Percentiles rank a stretch among this genome's conserved stretches.
Conservation (phyloP, 2,888 invertebrate genomes). For the Eristalis intricaria region DNA sequence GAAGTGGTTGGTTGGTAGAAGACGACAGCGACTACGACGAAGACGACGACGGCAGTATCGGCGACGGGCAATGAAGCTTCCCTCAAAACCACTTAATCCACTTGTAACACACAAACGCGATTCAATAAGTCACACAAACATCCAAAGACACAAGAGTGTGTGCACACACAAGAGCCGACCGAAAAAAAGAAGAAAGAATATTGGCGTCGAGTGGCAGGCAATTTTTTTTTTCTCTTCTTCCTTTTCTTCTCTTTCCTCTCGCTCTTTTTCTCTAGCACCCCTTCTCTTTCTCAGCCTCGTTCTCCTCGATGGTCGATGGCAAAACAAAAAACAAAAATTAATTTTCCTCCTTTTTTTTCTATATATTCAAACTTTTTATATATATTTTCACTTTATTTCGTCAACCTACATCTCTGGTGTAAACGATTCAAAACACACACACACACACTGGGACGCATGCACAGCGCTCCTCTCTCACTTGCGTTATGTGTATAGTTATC, state of each 20-base stretch:
- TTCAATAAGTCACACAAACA: conserved; percentile 68
- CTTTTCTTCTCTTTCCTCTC: conserved; percentile 18
- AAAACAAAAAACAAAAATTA: conserved; percentile 7
- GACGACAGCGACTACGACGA: conserved; percentile 17
- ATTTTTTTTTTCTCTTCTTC: conserved; percentile 42
- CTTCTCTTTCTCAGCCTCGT: neutral
- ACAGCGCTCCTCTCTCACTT: conserved; percentile 13
- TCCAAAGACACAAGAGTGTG: conserved; percentile 9
- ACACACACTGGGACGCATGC: neutral
- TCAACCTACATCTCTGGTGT: conserved; percentile 54
- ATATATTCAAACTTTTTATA: conserved; percentile 1
- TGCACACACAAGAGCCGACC: conserved; percentile 48
- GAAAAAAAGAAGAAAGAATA: conserved; percentile 50
- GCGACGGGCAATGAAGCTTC: conserved; percentile 60
- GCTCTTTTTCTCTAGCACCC: neutral
- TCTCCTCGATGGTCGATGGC: conserved; percentile 3
- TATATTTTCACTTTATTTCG: conserved; percentile 29
- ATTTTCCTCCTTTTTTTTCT: conserved; percentile 14
- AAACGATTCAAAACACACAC: conserved; percentile 21
- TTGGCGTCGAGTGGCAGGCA: conserved; percentile 68
- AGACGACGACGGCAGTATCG: neutral
- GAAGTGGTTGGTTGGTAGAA: conserved; percentile 15
- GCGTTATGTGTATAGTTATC: conserved; percentile 47
- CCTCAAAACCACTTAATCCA: conserved; percentile 72
- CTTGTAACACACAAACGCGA: conserved; percentile 72